A percentile compares a stretch with the other conserved stretches of the same genome.
These are phyloP conservation scores for Brachypterus glaber DNA, from an alignment of 2,888 invertebrate genomes.

Conservation along the genomic window DNA sequence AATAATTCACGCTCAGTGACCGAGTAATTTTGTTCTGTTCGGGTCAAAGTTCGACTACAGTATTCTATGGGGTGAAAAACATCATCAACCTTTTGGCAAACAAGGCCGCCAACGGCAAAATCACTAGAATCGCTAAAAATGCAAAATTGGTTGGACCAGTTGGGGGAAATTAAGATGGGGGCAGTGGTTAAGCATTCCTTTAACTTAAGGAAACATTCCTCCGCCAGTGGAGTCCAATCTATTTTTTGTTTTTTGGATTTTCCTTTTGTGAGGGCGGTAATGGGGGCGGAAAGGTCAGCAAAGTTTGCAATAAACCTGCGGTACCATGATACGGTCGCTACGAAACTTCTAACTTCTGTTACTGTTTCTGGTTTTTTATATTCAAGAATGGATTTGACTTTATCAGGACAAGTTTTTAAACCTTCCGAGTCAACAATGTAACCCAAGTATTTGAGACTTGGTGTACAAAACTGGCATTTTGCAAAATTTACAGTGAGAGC, in stretches of 20 bases:
- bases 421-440: too few species aligned
- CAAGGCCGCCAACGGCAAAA: conserved; percentile 25
- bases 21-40: conserved; percentile 12
- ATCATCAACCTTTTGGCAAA: conserved; percentile 16
- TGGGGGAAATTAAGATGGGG: conserved; percentile 18
- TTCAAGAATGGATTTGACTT: conserved; percentile 12
- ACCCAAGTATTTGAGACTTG: too few species aligned
- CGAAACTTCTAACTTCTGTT: conserved; percentile 12
- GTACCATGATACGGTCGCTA: conserved; percentile 13
- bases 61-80: conserved; percentile 13
- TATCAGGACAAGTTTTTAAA: conserved; percentile 9
- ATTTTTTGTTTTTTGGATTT: conserved; percentile 8
- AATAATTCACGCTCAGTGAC: conserved; percentile 25
- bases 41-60: conserved; percentile 14
- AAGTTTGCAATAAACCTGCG: conserved; percentile 11
- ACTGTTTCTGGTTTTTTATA: conserved; percentile 9
- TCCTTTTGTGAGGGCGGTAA: conserved; percentile 3
- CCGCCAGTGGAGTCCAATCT: conserved; percentile 4
- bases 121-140: conserved; percentile 25
- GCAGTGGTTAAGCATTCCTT: conserved; percentile 22
- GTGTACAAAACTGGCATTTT: too few species aligned
- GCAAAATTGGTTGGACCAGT: conserved; percentile 18
- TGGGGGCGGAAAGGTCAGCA: conserved; percentile 3
- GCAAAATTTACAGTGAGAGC: too few species aligned
- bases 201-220: conserved; percentile 13